Conservation (phyloP, 2,888 invertebrate species). For the Parascotia fuliginaria region DNA sequence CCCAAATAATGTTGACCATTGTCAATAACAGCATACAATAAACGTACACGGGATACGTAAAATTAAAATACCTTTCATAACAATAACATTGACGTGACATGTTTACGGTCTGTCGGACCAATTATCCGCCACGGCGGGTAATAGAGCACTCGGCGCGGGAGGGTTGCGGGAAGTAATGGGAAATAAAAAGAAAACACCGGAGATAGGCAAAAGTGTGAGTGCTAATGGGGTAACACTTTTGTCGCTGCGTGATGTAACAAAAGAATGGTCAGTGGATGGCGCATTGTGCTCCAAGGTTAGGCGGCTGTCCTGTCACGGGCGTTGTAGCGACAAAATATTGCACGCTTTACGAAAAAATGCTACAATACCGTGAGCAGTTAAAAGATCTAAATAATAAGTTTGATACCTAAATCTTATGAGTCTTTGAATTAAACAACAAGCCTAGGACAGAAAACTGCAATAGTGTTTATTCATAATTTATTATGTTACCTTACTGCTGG, state of each 20-base stretch:
- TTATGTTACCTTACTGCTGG: too few species aligned
- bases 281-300: neutral
- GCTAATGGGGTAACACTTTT: constrained; percentile 53
- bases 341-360: too few species aligned
- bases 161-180: constrained; percentile 32
- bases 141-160: constrained; percentile 10
- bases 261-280: constrained; percentile 15
- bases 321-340: neutral
- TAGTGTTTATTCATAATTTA: too few species aligned
- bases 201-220: constrained; percentile 46
- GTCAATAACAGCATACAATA: neutral
- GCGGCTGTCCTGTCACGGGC: neutral
- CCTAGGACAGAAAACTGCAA: too few species aligned
- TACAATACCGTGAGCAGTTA: too few species aligned
- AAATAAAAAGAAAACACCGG: constrained; percentile 64
- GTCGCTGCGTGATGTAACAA: constrained; percentile 30
- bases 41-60: neutral
- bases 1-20: neutral
- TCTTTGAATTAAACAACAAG: too few species aligned
- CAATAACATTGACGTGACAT: constrained; percentile 34
- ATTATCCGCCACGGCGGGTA: constrained; percentile 31
- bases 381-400: too few species aligned
- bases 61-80: constrained; percentile 18
- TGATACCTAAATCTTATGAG: too few species aligned
- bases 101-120: constrained; percentile 37